phyloP scores from a whole-genome alignment of 2,797 vertebrate species.

The Darevskia mixta region DNA sequence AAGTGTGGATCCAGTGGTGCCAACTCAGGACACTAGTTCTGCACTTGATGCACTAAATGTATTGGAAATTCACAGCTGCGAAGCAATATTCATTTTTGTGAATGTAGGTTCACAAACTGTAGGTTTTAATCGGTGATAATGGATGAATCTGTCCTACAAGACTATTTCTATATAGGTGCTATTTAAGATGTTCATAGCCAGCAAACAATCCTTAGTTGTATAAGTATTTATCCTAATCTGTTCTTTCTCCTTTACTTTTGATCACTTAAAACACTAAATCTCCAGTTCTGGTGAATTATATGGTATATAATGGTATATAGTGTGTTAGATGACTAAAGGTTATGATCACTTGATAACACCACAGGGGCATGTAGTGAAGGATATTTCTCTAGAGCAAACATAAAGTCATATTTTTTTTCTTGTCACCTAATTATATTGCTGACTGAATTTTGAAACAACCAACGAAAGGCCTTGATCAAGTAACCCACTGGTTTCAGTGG shows the following conservation, averaged over 20 bases:
- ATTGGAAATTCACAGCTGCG: neutral
- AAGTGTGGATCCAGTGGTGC: too few species aligned
- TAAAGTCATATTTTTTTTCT: slow-evolving; percentile 58
- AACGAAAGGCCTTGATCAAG: slow-evolving; percentile 15
- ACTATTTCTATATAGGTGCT: neutral
- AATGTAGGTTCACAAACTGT: too few species aligned
- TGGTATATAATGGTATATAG: neutral
- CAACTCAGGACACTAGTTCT: neutral
- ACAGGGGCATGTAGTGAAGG: neutral
- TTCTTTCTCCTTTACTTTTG: neutral
- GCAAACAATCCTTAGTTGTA: neutral
- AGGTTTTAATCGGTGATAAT: neutral
- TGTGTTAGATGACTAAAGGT: neutral
- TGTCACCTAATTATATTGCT: slow-evolving; percentile 49
- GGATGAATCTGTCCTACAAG: neutral
- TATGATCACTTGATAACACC: slow-evolving; percentile 21
- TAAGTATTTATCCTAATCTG: neutral
- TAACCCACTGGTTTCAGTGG: slow-evolving; percentile 5
- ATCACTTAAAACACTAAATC: neutral
- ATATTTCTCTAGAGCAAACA: slow-evolving; percentile 60
- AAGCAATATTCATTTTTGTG: neutral
- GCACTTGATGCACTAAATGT: neutral
- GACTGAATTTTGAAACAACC: slow-evolving; percentile 46
- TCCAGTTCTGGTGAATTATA: slow-evolving; percentile 8
- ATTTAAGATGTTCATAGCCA: neutral